Base-by-base conservation (phyloP, 2,113 vertebrate genomes). In the Campylomormyrus tamandua region DNA sequence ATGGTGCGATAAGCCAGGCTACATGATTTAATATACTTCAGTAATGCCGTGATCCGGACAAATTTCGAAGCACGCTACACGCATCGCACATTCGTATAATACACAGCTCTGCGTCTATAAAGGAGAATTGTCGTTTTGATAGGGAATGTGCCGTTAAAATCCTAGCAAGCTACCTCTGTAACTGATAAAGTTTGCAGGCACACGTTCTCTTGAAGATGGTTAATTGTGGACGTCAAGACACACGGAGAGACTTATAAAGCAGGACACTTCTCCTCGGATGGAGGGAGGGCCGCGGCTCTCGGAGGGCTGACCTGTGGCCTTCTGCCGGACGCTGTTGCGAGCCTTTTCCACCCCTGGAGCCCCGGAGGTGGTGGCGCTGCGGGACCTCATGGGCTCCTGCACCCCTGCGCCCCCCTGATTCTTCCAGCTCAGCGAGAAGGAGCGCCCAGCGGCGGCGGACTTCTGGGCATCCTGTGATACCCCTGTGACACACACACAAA, bases 361-460 rank as follows among this genome's bases (percentile, higher is more conserved):
- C 92, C 98, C 98, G 6, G 98, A 99, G 0, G 98, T 99, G 2
- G 98, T 99, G 80, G 98, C 98, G 17, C 98, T 99, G 91, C 98
- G 95, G 89, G 98, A 97, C 89, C 98, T 96, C 98, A 99, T 99
- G 0, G 98, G 98, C 91, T 99, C 98, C 48, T 97, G 95, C 89
- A 95, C 92, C 19, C 92, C 93, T 5, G 91, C 89, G 15, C 98
- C 98, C 17, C 96, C 97, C 31, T 98, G 97, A 92, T 96, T 98
- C 90, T 96, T 97, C 98, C 98, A 98, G 92, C 98, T 99, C 90
- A 99, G 94, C n/a, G 98, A 99, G 94, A 99, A 99, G 0, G 98
- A 97, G 49, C 98, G 97, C 6, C 97, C 97, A 24, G 97, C 97
- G 0, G 96, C 94, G 58, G 96, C 93, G 48, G 96, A 94, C 93